These are phyloP conservation scores for Oryzias woworae DNA, from an alignment of 2,113 vertebrate genomes.

Conservation along the genomic window DNA sequence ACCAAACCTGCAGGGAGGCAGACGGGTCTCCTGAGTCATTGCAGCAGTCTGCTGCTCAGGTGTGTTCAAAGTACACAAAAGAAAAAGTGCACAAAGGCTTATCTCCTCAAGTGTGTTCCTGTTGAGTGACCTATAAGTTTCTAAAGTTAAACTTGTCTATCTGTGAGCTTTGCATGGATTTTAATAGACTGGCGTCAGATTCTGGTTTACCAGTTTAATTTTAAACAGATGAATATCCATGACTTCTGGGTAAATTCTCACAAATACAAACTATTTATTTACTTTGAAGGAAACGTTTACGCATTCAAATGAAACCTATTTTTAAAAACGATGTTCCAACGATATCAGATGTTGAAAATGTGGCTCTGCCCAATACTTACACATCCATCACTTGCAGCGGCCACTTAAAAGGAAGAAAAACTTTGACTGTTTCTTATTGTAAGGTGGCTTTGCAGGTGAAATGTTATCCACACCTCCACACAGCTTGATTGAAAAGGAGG, in stretches of 20 bases:
- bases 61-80: neutral
- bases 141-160: conserved; percentile 1
- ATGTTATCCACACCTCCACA: neutral
- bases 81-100: conserved; percentile 11
- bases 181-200: no score
- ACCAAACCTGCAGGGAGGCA: conserved; percentile 41
- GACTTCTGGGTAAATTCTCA: no score
- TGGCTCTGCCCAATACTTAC: no score
- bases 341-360: no score
- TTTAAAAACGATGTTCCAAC: no score
- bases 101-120: neutral
- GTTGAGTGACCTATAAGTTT: neutral
- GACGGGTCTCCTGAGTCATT: conserved; percentile 50
- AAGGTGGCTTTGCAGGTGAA: neutral
- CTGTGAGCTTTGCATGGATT: no score
- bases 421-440: neutral
- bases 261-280: no score
- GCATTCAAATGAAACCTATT: no score
- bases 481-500: neutral
- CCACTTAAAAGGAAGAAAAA: neutral
- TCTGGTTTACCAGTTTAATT: no score
- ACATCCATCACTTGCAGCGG: neutral
- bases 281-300: no score
- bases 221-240: no score
- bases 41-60: conserved; percentile 44